A percentile compares a stretch with the other conserved stretches of the same genome.
These are phyloP conservation scores for Morelia viridis DNA, from an alignment of 2,797 vertebrate species.

Conservation along the genomic window DNA sequence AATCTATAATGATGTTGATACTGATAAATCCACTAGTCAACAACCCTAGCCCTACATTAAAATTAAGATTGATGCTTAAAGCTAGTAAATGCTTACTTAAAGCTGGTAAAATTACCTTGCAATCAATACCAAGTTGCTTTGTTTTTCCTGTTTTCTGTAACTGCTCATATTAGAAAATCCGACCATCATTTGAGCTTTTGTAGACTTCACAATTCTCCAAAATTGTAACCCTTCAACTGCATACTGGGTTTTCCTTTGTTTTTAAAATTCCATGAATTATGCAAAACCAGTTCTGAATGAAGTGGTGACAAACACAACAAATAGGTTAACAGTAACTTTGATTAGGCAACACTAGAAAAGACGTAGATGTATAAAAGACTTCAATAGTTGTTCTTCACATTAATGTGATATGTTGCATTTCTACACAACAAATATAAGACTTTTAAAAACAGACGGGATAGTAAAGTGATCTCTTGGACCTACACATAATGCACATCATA, in stretches of 20 bases:
- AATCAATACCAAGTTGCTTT: background rate
- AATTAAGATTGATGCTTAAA: constrained; percentile 12
- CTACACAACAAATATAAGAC: background rate
- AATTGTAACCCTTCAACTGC: background rate
- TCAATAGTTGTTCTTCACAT: background rate
- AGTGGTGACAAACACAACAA: background rate
- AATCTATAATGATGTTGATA: background rate
- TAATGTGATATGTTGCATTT: background rate
- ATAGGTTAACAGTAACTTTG: background rate
- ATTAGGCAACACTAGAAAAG: background rate
- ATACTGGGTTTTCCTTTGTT: background rate
- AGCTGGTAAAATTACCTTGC: background rate
- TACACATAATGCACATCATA: too few relatives aligned
- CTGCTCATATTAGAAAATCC: background rate
- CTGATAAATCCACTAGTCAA: background rate
- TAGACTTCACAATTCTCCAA: background rate
- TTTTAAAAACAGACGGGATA: background rate
- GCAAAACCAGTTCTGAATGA: background rate
- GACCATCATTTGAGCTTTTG: background rate
- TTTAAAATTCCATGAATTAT: background rate
- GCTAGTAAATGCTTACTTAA: background rate
- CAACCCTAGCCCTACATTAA: background rate
- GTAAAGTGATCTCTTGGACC: background rate
- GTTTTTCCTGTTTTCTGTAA: background rate
- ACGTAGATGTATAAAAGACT: background rate